Conservation (phyloP, 2,797 vertebrate genomes). For the Cygnus olor region DNA sequence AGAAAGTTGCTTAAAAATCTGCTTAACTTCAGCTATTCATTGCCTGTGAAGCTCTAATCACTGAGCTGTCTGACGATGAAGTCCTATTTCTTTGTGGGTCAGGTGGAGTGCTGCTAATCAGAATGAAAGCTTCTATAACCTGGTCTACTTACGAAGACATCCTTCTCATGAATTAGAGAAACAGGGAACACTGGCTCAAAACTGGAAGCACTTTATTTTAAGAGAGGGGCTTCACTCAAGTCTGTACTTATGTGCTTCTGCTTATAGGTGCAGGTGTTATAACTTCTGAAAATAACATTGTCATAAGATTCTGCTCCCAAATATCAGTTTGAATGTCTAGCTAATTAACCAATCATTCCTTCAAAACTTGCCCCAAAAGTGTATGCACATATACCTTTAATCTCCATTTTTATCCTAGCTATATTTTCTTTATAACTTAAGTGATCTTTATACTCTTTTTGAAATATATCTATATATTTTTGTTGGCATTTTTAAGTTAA, state of each 20-base stretch:
- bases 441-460: not conserved
- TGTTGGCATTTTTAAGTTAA: not conserved
- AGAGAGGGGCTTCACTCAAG: not conserved
- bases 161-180: not conserved
- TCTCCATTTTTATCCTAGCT: not conserved
- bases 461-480: not conserved
- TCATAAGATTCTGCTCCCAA: not conserved
- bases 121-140: not conserved
- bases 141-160: not conserved
- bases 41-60: constrained; percentile 6
- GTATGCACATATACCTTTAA: not conserved
- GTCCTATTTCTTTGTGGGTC: not conserved
- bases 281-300: not conserved
- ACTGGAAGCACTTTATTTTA: not conserved
- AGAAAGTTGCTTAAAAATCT: not conserved
- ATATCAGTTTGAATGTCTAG: not conserved
- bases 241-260: rapidly evolving
- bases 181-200: not conserved
- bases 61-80: constrained; percentile 7
- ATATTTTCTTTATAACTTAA: not conserved
- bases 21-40: not conserved
- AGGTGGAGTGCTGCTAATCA: not conserved
- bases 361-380: not conserved
- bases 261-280: not conserved
- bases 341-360: not conserved